Percentiles rank a stretch among this genome's conserved stretches.
Conservation (phyloP, 2,797 vertebrate genomes). For the Channallabes apus region DNA sequence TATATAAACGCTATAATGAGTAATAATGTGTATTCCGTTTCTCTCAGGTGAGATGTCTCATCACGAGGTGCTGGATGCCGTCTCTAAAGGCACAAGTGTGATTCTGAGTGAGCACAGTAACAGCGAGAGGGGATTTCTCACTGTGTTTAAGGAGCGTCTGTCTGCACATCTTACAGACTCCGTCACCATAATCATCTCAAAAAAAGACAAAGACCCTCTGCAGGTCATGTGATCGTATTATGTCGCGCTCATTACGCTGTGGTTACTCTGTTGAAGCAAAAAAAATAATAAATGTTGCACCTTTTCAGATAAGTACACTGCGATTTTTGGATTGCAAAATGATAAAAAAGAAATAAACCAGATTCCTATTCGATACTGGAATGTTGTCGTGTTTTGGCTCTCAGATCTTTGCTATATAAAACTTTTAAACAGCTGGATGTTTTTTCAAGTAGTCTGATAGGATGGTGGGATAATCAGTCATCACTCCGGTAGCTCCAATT, state of each 20-base stretch:
- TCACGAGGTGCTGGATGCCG: conserved; percentile 88
- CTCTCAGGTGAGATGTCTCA: conserved; percentile 94
- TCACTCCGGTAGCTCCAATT: conserved; percentile 52
- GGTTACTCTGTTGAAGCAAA: neutral
- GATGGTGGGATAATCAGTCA: conserved; percentile 53
- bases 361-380: neutral
- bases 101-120: conserved; percentile 96
- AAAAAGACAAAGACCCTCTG: conserved; percentile 86
- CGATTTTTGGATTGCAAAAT: neutral
- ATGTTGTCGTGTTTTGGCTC: neutral
- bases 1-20: too few species aligned
- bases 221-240: conserved; percentile 72
- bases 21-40: neutral
- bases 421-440: conserved; percentile 46
- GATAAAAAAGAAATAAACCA: conserved; percentile 15
- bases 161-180: conserved; percentile 71
- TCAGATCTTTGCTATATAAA: neutral
- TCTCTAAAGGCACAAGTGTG: conserved; percentile 83
- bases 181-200: conserved; percentile 77
- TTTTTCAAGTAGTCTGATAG: conserved; percentile 47
- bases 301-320: neutral
- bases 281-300: neutral
- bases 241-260: neutral
- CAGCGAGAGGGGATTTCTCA: conserved; percentile 90
- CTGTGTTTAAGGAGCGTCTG: conserved; percentile 79